Evolutionary conservation across 30 jellyfish, hydroid and myxozoan species (phyloP).

Genomic region (Chironex yamaguchii): DNA sequence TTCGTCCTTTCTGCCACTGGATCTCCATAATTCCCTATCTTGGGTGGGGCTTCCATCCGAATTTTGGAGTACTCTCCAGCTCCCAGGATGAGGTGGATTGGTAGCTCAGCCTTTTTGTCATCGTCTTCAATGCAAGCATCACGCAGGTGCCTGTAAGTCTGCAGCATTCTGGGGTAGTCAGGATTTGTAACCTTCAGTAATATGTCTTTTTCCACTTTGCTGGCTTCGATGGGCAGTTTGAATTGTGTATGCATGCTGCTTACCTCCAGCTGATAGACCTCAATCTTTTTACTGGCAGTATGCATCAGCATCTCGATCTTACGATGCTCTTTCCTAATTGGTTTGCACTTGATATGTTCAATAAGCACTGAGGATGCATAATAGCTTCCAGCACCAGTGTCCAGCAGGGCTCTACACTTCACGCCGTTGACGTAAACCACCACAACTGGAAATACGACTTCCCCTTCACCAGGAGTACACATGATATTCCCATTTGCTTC

Average conservation of each 20-base stretch:
- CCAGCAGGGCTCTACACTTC: conserved; percentile 58
- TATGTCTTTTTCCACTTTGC: conserved; percentile 37
- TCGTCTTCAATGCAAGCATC: conserved; percentile 35
- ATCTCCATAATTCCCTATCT: conserved; percentile 55
- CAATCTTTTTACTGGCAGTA: conserved; percentile 46
- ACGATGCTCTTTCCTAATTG: conserved; percentile 11
- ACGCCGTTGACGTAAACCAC: too few species aligned
- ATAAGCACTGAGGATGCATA: conserved; percentile 55
- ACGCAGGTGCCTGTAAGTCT: conserved; percentile 40
- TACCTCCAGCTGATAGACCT: conserved; percentile 37
- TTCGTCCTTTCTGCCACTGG: conserved; percentile 79
- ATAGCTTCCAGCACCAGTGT: conserved; percentile 87
- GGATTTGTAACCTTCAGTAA: conserved; percentile 43
- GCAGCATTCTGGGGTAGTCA: conserved; percentile 9
- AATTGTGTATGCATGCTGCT: conserved; percentile 17
- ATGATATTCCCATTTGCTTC: too few species aligned
- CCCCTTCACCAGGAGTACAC: too few species aligned
- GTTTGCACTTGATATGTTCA: conserved; percentile 12
- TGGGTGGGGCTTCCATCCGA: conserved; percentile 26
- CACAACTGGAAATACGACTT: too few species aligned
- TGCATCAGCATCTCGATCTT: conserved; percentile 59
- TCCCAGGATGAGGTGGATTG: conserved; percentile 60
- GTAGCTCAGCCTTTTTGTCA: conserved; percentile 55
- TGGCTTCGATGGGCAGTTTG: conserved; percentile 45
- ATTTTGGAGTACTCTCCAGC: conserved; percentile 59